A percentile compares a stretch with the other conserved stretches of the same genome.
These are phyloP conservation scores for Tricholaema leucomelas DNA, from an alignment of 2,113 vertebrate species.

Conservation along the genomic window DNA sequence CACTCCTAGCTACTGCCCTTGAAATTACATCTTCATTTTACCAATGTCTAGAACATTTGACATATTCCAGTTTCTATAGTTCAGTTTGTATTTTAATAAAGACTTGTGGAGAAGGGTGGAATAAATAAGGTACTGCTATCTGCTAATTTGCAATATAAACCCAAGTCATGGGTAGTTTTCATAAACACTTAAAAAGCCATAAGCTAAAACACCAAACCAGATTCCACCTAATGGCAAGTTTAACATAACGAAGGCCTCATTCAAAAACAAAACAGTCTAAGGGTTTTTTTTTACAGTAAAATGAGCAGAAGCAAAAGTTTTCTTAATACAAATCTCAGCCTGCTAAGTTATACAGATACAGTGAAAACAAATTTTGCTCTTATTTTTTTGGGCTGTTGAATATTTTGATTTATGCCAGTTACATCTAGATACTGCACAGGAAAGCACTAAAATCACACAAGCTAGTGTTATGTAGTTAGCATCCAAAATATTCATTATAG, in stretches of 20 bases:
- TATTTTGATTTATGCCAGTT: background rate
- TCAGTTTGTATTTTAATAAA: background rate
- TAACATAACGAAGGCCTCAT: background rate
- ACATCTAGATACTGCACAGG: background rate
- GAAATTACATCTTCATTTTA: background rate
- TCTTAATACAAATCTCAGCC: background rate
- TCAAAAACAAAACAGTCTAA: background rate
- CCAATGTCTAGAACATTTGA: background rate
- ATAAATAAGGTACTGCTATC: background rate
- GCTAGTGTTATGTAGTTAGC: background rate
- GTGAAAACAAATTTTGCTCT: background rate
- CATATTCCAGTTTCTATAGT: background rate
- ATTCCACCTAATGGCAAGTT: background rate
- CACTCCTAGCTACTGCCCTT: background rate
- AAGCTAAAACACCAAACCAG: background rate
- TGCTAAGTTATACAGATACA: background rate
- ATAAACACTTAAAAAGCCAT: background rate
- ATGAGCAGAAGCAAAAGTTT: background rate
- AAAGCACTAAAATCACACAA: background rate
- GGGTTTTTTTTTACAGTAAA: background rate
- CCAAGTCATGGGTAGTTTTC: background rate
- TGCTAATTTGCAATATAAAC: background rate
- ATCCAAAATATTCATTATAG: background rate
- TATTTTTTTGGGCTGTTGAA: background rate
- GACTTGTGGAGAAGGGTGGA: background rate